These are phyloP conservation scores for Pempheris klunzingeri DNA, from an alignment of 2,797 vertebrate species.

Conservation along the genomic window DNA sequence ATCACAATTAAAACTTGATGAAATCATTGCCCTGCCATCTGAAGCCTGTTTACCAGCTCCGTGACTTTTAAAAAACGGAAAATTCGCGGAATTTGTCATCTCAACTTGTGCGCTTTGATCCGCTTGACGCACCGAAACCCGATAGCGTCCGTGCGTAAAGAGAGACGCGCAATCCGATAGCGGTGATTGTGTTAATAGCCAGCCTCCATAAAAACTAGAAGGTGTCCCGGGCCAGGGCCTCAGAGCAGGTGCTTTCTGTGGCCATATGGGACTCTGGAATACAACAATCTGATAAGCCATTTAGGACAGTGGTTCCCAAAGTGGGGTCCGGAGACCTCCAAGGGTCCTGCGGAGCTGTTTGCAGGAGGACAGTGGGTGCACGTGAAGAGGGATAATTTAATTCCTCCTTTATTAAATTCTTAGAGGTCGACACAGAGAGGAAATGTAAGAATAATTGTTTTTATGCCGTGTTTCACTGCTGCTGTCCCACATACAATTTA, in stretches of 20 bases:
- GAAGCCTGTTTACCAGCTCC: conserved; percentile 52
- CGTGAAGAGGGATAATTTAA: conserved; percentile 19
- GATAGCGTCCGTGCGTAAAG: conserved; percentile 72
- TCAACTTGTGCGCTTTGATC: conserved; percentile 80
- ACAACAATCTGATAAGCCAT: conserved; percentile 73
- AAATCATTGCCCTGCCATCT: conserved; percentile 46
- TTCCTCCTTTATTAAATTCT: conserved; percentile 37
- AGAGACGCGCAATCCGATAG: conserved; percentile 82
- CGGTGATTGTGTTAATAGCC: conserved; percentile 83
- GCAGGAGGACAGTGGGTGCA: conserved; percentile 11
- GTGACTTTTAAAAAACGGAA: conserved; percentile 60
- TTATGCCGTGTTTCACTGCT: conserved; percentile 1
- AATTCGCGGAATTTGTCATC: conserved; percentile 77
- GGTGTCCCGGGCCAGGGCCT: conserved; percentile 74
- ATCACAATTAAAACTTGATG: conserved; percentile 38
- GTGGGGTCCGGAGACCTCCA: conserved; percentile 52
- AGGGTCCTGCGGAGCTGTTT: conserved; percentile 31
- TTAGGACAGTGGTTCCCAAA: conserved; percentile 74
- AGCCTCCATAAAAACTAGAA: conserved; percentile 78
- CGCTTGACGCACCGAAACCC: conserved; percentile 73
- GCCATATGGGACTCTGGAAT: conserved; percentile 74
- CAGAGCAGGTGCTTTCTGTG: conserved; percentile 82
- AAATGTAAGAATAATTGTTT: conserved; percentile 10
- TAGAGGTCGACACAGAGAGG: conserved; percentile 4
- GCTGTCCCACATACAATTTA: neutral